Conservation (phyloP, 2,113 vertebrate genomes). For the Callaeas wilsoni region DNA sequence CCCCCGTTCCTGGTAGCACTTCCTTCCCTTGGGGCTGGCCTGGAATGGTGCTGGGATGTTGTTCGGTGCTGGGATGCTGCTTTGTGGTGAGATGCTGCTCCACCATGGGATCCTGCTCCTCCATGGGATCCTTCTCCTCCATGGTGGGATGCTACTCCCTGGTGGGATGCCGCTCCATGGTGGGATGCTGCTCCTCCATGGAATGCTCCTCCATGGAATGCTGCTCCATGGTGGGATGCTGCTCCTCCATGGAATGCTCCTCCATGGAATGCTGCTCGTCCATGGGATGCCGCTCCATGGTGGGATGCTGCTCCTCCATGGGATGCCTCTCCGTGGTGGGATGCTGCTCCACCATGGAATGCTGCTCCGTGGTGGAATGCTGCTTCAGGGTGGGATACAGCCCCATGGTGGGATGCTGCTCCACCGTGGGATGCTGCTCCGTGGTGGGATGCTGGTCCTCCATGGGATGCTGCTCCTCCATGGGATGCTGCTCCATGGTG, state of each 20-base stretch:
- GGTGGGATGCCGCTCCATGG: neutral
- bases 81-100: neutral
- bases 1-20: neutral
- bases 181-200: fast-evolving
- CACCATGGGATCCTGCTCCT: neutral
- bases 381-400: neutral
- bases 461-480: fast-evolving
- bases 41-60: neutral
- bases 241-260: fast-evolving
- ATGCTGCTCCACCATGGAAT: fast-evolving
- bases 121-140: neutral
- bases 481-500: fast-evolving
- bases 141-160: neutral
- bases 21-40: neutral
- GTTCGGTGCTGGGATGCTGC: neutral
- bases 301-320: fast-evolving
- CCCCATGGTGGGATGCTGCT: too few relatives aligned
- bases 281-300: fast-evolving
- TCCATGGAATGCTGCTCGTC: too few relatives aligned
- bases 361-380: too few relatives aligned
- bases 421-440: too few relatives aligned
- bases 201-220: fast-evolving
- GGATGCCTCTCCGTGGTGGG: too few relatives aligned
- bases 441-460: fast-evolving
- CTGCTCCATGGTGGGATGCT: neutral